Evolutionary conservation across 2,797 vertebrate genomes (phyloP).

Genomic region (Phalloptychus januarius): DNA sequence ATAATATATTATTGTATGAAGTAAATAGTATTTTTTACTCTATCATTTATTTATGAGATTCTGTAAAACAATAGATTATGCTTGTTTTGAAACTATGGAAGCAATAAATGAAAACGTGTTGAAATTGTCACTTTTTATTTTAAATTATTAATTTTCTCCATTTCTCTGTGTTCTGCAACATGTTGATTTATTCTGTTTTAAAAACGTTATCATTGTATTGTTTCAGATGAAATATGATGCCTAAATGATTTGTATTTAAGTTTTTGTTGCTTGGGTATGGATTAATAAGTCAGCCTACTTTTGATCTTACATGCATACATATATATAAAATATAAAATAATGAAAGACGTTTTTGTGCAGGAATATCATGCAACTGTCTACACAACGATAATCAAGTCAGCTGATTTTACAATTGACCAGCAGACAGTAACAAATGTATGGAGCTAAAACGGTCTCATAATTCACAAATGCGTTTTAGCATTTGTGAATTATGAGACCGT

Average conservation of each 20-base stretch:
- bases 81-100: conserved; percentile 71
- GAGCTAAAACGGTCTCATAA: too few relatives aligned
- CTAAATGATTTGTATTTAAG: neutral
- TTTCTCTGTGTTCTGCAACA: neutral
- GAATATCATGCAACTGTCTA: neutral
- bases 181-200: neutral
- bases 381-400: neutral
- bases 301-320: neutral
- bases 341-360: neutral
- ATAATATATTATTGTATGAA: conserved; percentile 58
- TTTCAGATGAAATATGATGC: neutral
- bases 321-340: too few relatives aligned
- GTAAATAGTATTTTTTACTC: conserved; percentile 65
- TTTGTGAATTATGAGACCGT: too few relatives aligned
- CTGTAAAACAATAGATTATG: conserved; percentile 60
- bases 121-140: conserved; percentile 13
- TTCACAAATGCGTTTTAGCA: too few relatives aligned
- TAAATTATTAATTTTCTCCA: neutral
- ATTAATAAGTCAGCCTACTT: neutral
- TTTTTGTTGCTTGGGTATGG: neutral
- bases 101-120: conserved; percentile 72
- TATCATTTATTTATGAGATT: conserved; percentile 62
- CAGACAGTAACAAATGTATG: neutral
- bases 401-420: neutral
- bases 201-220: neutral